Conservation (phyloP, 2,888 invertebrate genomes). For the Caenorhabditis wallacei region DNA sequence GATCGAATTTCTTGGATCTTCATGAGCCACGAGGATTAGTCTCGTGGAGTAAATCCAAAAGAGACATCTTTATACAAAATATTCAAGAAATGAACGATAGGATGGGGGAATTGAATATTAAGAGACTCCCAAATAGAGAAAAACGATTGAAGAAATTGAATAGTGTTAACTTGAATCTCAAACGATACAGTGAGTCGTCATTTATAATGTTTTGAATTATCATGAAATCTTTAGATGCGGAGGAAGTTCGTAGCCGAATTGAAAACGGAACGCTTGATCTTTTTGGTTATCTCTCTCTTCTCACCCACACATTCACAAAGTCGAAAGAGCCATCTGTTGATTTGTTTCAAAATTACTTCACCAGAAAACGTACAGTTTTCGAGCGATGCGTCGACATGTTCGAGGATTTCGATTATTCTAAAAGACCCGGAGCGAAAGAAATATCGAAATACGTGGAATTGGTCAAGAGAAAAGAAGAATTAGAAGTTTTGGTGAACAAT, state of each 20-base stretch:
- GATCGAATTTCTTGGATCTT: neutral
- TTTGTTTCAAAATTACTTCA: conserved; percentile 33
- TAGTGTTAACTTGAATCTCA: neutral
- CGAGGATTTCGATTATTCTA: conserved; percentile 21
- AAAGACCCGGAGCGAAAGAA: neutral
- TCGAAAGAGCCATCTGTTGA: conserved; percentile 6
- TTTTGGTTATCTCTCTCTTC: conserved; percentile 14
- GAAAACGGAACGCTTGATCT: neutral
- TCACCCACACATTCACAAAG: conserved; percentile 20
- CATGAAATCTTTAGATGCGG: conserved; percentile 3
- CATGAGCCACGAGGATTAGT: conserved; percentile 1
- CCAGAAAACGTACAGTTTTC: conserved; percentile 21
- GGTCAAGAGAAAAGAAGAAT: neutral
- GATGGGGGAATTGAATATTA: neutral
- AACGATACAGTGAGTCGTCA: conserved; percentile 14
- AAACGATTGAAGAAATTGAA: conserved; percentile 28
- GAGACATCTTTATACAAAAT: neutral
- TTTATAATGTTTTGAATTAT: neutral
- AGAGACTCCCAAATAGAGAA: conserved; percentile 8
- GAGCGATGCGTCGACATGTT: neutral
- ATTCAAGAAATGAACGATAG: neutral
- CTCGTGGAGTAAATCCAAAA: neutral
- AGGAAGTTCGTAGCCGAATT: conserved; percentile 1
- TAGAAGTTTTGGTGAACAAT: neutral
- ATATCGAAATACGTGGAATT: neutral